phyloP scores from a whole-genome alignment of 37 sponge, comb jelly and placozoan species.

The Aphrocallistes beatrix region DNA sequence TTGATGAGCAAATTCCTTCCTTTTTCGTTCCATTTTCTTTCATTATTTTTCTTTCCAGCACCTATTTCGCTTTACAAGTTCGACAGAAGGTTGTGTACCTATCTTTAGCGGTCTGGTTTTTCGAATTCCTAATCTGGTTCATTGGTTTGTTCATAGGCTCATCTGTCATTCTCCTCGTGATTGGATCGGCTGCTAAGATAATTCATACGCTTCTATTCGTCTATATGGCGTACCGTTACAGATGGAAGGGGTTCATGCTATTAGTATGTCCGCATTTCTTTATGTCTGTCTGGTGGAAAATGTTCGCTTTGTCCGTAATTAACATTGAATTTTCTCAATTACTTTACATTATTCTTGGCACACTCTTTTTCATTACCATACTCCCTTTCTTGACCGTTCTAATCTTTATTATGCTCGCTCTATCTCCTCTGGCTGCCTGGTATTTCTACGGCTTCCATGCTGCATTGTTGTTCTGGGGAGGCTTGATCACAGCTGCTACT shows the following conservation, averaged over 20 bases:
- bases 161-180: background rate
- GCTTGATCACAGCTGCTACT: background rate
- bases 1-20: background rate
- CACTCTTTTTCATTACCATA: background rate
- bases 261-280: background rate
- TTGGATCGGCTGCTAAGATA: background rate
- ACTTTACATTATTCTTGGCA: background rate
- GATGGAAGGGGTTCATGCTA: constrained; percentile 4
- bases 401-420: background rate
- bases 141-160: background rate
- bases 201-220: background rate
- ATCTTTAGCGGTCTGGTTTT: background rate
- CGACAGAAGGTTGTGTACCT: background rate
- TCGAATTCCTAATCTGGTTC: background rate
- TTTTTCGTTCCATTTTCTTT: background rate
- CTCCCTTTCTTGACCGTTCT: background rate
- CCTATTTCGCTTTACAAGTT: background rate
- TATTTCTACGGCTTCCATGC: background rate
- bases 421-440: background rate
- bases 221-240: background rate
- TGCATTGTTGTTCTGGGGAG: background rate
- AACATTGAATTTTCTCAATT: background rate
- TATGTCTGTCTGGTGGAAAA: constrained; percentile 9
- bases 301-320: background rate
- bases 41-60: background rate